phyloP scores from a whole-genome alignment of 2,888 invertebrate genomes.

The Byasa hedistus region DNA sequence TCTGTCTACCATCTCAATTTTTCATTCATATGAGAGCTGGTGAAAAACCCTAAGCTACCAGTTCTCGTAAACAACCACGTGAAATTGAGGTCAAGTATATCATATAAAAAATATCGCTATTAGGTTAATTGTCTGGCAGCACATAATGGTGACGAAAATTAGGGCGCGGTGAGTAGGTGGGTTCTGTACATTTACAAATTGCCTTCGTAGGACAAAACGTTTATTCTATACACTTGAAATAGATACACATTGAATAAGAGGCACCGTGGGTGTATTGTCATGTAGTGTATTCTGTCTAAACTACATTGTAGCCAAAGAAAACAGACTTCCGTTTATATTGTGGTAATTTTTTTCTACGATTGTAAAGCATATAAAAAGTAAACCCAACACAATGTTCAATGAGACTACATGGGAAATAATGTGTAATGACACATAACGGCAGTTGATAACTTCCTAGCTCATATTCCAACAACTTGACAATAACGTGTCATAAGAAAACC shows the following conservation, averaged over 20 bases:
- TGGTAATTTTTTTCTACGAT: background rate
- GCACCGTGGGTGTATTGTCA: background rate
- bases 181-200: constrained; percentile 21
- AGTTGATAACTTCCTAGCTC: constrained; percentile 9
- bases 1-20: no score
- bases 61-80: no score
- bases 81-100: no score
- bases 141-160: constrained; percentile 23
- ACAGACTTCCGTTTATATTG: background rate
- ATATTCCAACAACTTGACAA: constrained; percentile 15
- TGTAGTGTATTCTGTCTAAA: background rate
- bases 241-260: constrained; percentile 9
- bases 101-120: constrained; percentile 10
- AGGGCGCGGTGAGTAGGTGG: constrained; percentile 24
- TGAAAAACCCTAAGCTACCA: no score
- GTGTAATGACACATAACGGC: constrained; percentile 14
- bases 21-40: no score
- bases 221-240: constrained; percentile 14
- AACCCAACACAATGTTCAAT: background rate
- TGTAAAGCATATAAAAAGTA: background rate
- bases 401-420: constrained; percentile 9
- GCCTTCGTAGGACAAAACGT: constrained; percentile 15
- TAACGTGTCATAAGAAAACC: constrained; percentile 14
- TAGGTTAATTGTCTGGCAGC: constrained; percentile 20
- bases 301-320: background rate